Evolutionary conservation across 1,140 invertebrate genomes (phyloP).

Genomic region (Temnothorax longispinosus): DNA sequence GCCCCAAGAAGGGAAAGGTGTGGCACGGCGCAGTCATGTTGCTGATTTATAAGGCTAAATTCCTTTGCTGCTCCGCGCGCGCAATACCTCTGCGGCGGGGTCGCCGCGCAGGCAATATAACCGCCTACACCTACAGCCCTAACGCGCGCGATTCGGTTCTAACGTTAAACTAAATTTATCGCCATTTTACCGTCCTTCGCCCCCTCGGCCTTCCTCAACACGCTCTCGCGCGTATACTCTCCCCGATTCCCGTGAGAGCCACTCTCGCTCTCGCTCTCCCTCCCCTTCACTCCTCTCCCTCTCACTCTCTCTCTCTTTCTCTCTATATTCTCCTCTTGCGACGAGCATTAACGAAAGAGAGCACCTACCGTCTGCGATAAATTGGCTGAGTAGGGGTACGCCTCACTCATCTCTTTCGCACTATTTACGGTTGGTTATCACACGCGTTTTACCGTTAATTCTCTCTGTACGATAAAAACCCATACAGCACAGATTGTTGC

Average conservation of each 20-base stretch:
- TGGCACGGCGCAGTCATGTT: conserved; percentile 84
- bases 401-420: not conserved
- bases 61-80: conserved; percentile 74
- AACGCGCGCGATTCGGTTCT: conserved; percentile 72
- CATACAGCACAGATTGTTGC: too few relatives aligned
- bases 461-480: not conserved
- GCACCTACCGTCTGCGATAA: conserved; percentile 17
- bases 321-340: not conserved
- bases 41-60: conserved; percentile 86
- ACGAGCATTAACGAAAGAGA: conserved; percentile 34
- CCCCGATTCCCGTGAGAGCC: conserved; percentile 15
- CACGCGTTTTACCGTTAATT: conserved; percentile 34
- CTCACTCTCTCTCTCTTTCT: not conserved
- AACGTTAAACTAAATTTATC: conserved; percentile 74
- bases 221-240: not conserved
- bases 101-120: conserved; percentile 68
- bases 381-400: not conserved
- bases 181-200: conserved; percentile 63
- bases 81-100: conserved; percentile 60
- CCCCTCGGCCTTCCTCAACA: conserved; percentile 32
- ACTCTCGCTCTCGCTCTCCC: not conserved
- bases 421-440: conserved; percentile 28
- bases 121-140: conserved; percentile 70
- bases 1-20: conserved; percentile 86
- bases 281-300: not conserved